Conservation (phyloP, 2,888 invertebrate species). For the Escarpia spicata region DNA sequence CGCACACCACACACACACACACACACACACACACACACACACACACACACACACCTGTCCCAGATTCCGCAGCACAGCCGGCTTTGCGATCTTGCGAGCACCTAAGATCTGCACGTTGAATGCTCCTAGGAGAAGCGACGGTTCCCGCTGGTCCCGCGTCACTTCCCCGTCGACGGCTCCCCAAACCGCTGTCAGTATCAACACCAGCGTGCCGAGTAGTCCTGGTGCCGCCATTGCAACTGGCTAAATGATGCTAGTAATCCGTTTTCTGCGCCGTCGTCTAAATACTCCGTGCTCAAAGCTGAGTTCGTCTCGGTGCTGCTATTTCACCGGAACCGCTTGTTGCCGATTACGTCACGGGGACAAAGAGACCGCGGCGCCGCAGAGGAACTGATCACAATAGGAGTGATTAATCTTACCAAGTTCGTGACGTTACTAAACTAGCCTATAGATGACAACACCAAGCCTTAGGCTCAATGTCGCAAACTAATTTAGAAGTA, state of each 20-base stretch:
- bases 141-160: background rate
- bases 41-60: background rate
- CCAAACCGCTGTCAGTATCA: background rate
- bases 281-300: background rate
- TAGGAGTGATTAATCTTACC: no score
- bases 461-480: no score
- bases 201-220: background rate
- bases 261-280: background rate
- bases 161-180: background rate
- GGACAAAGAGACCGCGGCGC: background rate
- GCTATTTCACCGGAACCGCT: background rate
- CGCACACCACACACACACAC: background rate
- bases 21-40: background rate
- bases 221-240: background rate
- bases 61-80: background rate
- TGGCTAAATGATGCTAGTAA: background rate
- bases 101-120: conserved; percentile 23
- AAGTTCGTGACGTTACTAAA: background rate
- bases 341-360: background rate
- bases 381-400: background rate
- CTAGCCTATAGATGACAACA: background rate
- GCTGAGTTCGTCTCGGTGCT: background rate
- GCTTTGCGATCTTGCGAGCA: background rate
- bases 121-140: background rate
- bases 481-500: no score